Conservation (phyloP, 2,888 invertebrate genomes). For the Cosmopolites sordidus region DNA sequence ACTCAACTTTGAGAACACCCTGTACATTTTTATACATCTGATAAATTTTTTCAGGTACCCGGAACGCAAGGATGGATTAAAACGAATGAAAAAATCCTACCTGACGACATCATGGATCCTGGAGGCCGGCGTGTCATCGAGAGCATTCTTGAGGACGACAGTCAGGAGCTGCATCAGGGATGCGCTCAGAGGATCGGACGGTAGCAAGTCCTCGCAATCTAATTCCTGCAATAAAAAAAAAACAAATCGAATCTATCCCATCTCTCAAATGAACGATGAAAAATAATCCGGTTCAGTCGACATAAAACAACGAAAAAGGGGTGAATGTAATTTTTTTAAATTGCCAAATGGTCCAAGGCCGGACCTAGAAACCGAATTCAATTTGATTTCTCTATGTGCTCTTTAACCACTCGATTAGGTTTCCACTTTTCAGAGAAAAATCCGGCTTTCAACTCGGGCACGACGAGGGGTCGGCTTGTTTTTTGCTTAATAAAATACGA, state of each 20-base stretch:
- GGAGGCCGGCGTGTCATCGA: constrained; percentile 46
- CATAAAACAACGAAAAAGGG: constrained; percentile 14
- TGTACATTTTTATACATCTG: too few species aligned
- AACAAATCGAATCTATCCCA: not conserved
- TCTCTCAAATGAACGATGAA: not conserved
- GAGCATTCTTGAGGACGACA: constrained; percentile 50
- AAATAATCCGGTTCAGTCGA: not conserved
- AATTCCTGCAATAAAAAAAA: not conserved
- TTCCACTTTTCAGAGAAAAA: too few species aligned
- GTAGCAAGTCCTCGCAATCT: constrained; percentile 41
- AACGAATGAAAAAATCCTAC: constrained; percentile 44
- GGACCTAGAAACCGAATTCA: constrained; percentile 26
- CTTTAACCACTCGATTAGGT: too few species aligned
- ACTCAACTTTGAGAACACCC: too few species aligned
- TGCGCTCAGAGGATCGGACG: constrained; percentile 48
- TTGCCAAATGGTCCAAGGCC: constrained; percentile 31
- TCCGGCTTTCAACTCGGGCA: too few species aligned
- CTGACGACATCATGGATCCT: constrained; percentile 56
- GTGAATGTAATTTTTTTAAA: constrained; percentile 25
- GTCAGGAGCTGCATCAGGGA: constrained; percentile 53
- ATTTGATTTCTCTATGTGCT: too few species aligned
- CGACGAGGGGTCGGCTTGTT: too few species aligned
- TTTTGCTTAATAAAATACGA: too few species aligned
- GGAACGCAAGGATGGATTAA: not conserved
- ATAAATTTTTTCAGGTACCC: too few species aligned